Evolutionary conservation across 2,797 vertebrate genomes (phyloP).

Genomic region (Eupleurogrammus muticus): DNA sequence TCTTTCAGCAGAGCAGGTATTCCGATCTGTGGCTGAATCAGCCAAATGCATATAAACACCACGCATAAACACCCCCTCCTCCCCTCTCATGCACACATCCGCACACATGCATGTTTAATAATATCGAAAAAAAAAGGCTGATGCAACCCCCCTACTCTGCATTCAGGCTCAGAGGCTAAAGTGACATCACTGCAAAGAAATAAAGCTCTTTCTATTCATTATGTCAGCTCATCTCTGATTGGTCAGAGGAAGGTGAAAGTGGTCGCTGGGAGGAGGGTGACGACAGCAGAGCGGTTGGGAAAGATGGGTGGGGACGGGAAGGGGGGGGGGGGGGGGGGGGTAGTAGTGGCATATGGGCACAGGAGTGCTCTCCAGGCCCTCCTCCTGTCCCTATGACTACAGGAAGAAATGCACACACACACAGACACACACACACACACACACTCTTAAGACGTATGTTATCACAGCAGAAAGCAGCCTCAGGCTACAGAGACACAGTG

Average conservation of each 20-base stretch:
- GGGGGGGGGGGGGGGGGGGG: not conserved
- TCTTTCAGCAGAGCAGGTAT: slow-evolving; percentile 66
- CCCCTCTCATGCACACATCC: not conserved
- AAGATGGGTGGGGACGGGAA: slow-evolving; percentile 26
- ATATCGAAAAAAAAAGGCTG: slow-evolving; percentile 35
- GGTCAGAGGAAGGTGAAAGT: slow-evolving; percentile 37
- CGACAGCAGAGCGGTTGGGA: slow-evolving; percentile 14
- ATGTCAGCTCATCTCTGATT: slow-evolving; percentile 48
- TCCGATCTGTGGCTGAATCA: slow-evolving; percentile 56
- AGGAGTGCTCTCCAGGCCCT: slow-evolving; percentile 29
- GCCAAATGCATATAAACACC: slow-evolving; percentile 29
- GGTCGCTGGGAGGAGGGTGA: slow-evolving; percentile 38
- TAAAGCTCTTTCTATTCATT: slow-evolving; percentile 71
- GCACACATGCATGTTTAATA: slow-evolving; percentile 28
- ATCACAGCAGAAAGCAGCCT: slow-evolving; percentile 39
- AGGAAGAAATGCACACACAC: slow-evolving; percentile 33
- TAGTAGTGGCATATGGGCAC: slow-evolving; percentile 51
- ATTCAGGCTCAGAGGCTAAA: slow-evolving; percentile 28
- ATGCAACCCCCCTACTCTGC: slow-evolving; percentile 55
- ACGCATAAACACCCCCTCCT: slow-evolving; percentile 3
- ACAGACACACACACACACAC: slow-evolving; percentile 19
- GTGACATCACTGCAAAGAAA: slow-evolving; percentile 58
- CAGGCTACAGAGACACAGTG: slow-evolving; percentile 22
- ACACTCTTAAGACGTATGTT: slow-evolving; percentile 14
- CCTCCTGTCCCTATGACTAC: slow-evolving; percentile 25